Conservation (phyloP, 2,113 vertebrate genomes). For the Chaetorhynchus papuensis region DNA sequence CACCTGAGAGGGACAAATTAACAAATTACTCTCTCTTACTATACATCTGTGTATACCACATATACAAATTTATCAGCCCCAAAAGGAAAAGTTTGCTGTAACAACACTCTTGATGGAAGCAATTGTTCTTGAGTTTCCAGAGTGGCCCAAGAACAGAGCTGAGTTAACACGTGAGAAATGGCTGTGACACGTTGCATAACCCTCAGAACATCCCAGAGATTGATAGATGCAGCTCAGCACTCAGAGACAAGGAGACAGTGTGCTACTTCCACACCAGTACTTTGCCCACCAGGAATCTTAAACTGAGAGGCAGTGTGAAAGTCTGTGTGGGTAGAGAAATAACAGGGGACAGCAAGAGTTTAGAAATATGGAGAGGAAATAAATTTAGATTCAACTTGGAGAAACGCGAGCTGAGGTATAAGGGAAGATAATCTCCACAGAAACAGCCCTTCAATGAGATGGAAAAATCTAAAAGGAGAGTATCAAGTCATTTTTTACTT, state of each 20-base stretch:
- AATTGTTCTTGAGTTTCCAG: not conserved
- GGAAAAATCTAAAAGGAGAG: constrained; percentile 4
- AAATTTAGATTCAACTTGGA: constrained; percentile 50
- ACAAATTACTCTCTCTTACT: not conserved
- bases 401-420: constrained; percentile 3
- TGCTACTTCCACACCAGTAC: constrained; percentile 51
- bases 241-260: constrained; percentile 36
- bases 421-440: constrained; percentile 30
- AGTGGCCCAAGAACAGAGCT: not conserved
- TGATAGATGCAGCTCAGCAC: not conserved
- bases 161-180: not conserved
- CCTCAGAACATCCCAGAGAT: not conserved
- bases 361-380: constrained; percentile 52
- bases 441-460: constrained; percentile 45
- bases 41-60: not conserved
- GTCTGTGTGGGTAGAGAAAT: constrained; percentile 64
- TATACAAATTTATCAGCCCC: not conserved
- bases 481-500: constrained; percentile 6
- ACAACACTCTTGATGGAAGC: not conserved
- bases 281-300: constrained; percentile 57
- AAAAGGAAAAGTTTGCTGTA: not conserved
- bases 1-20: not conserved
- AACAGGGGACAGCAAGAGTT: constrained; percentile 61
- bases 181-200: constrained; percentile 26
- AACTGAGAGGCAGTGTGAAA: constrained; percentile 66